Evolutionary conservation across 92 coral and sea anemone species (phyloP), one percentile per base, ranked within the genome.

Genomic region (Heteractis magnifica): DNA sequence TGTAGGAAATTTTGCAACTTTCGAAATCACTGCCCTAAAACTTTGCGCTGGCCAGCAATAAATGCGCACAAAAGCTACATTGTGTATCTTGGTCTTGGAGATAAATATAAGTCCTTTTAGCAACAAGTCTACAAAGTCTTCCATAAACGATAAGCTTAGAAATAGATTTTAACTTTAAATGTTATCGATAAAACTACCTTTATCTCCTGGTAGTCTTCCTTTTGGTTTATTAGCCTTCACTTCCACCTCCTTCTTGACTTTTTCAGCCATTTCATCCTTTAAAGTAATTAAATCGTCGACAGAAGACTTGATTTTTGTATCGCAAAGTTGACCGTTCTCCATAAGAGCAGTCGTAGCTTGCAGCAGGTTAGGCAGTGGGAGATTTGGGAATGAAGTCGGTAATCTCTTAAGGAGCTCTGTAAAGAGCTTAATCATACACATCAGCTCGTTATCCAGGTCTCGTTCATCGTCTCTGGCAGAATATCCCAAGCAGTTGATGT

Each of bases 321-420:
- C 84, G 3, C 9, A 55, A 12, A 88, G 26, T 41, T 71, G 13
- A 6, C 80, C 92, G 0, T 18, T 76, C 16, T 51, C 79, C 8
- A 72, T 70, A 13, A 89, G 41, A 18, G 77, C 10, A 56, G 49
- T 84, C 10, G 84, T 52, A 1, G 87, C 87, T 26, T 81, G 83
- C 12, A 49, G 80, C 52, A 94, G 71, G 10, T 85, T 86, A 11
- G 88, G 13, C 78, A 94, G 16, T 34, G 98, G 98, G 56, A 94
- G 86, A 16, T 83, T 77, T 10, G 83, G 89, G 65, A 85, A 90
- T 4, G 88, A 72, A 51, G 88, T 92, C 19, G 98, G 98, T 50
- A 86, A 78, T 65, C 78, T 83, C 73, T 68, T 85, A 0, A 94
- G 87, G 72, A 92, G 51, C 75, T 90, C 91, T 13, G 87, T 89